Evolutionary conservation across 2,888 invertebrate species (phyloP), one percentile per base, ranked within the genome.

Genomic region (Dolomedes plantarius): DNA sequence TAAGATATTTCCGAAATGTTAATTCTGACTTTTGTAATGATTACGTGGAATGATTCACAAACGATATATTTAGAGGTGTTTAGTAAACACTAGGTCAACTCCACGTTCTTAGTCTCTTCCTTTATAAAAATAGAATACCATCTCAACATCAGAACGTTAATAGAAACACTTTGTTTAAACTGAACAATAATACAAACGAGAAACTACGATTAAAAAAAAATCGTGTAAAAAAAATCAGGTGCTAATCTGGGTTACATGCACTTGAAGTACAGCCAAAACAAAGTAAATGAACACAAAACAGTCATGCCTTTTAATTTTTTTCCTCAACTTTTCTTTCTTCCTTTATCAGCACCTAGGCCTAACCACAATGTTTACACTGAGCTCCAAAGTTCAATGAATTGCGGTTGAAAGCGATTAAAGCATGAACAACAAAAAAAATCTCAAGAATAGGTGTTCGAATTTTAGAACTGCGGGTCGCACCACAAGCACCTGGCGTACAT

Each of bases 251-350:
- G 73, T 67, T 77, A 78, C 76, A 77, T 77, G 72, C 39, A 67
- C 83, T 85, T 85, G 83, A 85, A 85, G 31, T 27, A 23, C 9
- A 65, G 83, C 83, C 83, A 85, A 77, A 73, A 68, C 56, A 39
- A 62, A 68, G 11, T 19, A 74, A 62, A 41, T 28, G n/a, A 56
- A 23, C 56, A 23, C 23, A 56, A 56, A 23, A 23, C 3, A 56
- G 56, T 56, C 56, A 56, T 56, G 56, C 19, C 41, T 46, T 23
- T 32, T 32, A 32, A 9, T 27, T 32, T 67, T 19, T 67, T 67
- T 67, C 67, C 16, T 36, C 32, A n/a, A n/a, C n/a, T 19, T 13
- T n/a, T 32, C 19, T 36, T 0, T 67, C 6, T 32, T 67, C 31
- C n/a, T 67, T 28, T 32, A 67, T 67, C 36, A 7, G n/a, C 0